A percentile compares a stretch with the other conserved stretches of the same genome.
These are phyloP conservation scores for Coranthus polyacanthus DNA, from an alignment of 2,797 vertebrate genomes.

Conservation along the genomic window DNA sequence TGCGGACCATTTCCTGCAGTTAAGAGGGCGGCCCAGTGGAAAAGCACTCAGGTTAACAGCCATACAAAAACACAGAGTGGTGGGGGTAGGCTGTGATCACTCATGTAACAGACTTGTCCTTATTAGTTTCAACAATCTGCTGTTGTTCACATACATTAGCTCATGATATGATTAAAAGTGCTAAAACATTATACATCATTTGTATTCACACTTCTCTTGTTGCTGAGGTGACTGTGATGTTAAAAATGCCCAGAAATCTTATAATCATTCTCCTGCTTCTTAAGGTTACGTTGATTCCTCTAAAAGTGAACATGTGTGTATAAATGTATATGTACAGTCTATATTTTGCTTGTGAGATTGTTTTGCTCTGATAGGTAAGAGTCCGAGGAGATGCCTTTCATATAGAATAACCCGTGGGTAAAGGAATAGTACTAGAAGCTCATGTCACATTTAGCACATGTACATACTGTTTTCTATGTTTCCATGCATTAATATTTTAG, in stretches of 20 bases:
- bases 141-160: neutral
- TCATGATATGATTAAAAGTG: too few species aligned
- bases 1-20: constrained; percentile 50
- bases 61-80: constrained; percentile 27
- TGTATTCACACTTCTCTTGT: neutral
- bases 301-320: too few species aligned
- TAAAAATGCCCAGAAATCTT: too few species aligned
- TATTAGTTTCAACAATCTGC: constrained; percentile 6
- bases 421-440: neutral
- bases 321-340: neutral
- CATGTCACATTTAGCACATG: constrained; percentile 6
- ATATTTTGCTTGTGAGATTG: neutral
- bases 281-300: too few species aligned
- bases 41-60: constrained; percentile 63
- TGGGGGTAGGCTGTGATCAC: neutral
- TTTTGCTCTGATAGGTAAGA: neutral
- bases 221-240: too few species aligned
- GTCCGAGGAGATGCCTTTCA: neutral
- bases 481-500: constrained; percentile 55
- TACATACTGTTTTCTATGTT: constrained; percentile 11
- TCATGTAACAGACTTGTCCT: neutral
- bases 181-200: too few species aligned
- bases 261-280: too few species aligned
- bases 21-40: constrained; percentile 46
- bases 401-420: neutral